These are phyloP conservation scores for Cacatua alba DNA, from an alignment of 2,113 vertebrate species.

Conservation along the genomic window DNA sequence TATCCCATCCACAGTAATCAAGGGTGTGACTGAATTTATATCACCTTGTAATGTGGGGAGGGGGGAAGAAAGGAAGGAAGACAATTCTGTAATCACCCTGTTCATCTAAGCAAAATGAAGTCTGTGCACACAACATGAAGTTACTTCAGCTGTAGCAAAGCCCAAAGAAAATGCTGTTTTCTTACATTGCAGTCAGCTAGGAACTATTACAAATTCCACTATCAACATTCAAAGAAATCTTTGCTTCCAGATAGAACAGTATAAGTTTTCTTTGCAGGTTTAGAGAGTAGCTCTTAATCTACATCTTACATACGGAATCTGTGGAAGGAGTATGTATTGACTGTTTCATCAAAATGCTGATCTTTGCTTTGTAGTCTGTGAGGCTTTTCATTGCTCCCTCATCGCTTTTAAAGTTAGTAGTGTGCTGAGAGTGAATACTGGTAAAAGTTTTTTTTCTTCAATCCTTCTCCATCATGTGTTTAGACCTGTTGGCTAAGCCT, in stretches of 20 bases:
- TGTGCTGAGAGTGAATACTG: not conserved
- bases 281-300: not conserved
- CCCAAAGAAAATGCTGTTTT: not conserved
- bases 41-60: not conserved
- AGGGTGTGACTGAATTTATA: not conserved
- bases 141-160: not conserved
- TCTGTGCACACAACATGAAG: not conserved
- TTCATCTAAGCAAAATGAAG: not conserved
- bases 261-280: not conserved
- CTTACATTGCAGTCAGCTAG: not conserved
- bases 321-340: not conserved
- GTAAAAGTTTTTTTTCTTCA: not conserved
- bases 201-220: not conserved
- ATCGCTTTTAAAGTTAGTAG: not conserved
- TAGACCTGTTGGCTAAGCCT: not conserved
- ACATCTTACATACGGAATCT: not conserved
- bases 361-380: not conserved
- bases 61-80: not conserved
- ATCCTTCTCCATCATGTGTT: not conserved
- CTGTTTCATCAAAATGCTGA: slow-evolving; percentile 1
- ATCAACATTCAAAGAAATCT: not conserved
- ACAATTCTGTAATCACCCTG: not conserved
- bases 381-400: not conserved
- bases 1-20: not conserved
- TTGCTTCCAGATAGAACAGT: not conserved